These are phyloP conservation scores for Pogona vitticeps DNA, from an alignment of 2,113 vertebrate genomes.

Conservation along the genomic window DNA sequence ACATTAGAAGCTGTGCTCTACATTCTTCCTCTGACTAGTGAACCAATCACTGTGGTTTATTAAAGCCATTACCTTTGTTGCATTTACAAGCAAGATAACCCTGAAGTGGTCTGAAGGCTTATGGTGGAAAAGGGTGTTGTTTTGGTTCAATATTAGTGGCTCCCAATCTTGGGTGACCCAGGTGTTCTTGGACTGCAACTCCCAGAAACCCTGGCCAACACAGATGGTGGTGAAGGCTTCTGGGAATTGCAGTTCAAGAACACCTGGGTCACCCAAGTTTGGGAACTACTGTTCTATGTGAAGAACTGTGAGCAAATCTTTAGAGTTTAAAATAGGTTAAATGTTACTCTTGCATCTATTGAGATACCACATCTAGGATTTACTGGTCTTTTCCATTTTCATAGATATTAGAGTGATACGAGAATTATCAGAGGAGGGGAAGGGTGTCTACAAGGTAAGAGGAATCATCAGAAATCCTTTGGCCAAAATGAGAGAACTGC, in stretches of 20 bases:
- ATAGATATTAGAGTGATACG: not conserved
- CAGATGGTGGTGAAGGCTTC: too few species aligned
- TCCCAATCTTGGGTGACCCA: too few species aligned
- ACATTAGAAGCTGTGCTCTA: not conserved
- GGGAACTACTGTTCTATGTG: not conserved
- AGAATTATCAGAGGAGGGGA: not conserved
- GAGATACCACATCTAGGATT: not conserved
- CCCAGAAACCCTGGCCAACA: too few species aligned
- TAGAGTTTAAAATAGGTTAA: not conserved
- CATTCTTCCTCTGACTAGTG: constrained; percentile 6
- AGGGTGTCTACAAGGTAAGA: not conserved
- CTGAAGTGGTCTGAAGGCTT: constrained; percentile 2
- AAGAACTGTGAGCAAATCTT: not conserved
- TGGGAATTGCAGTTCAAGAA: too few species aligned
- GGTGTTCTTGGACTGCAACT: too few species aligned
- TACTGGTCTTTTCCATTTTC: not conserved
- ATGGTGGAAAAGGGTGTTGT: not conserved
- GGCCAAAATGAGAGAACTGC: not conserved
- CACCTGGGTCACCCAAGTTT: too few species aligned
- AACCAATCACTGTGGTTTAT: constrained; percentile 36
- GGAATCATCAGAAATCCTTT: not conserved
- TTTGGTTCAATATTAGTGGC: not conserved
- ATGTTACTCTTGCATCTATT: not conserved
- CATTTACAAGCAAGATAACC: constrained; percentile 11
- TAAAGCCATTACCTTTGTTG: constrained; percentile 8